These are phyloP conservation scores for Agapornis canus DNA, from an alignment of 2,797 vertebrate species.

Conservation along the genomic window DNA sequence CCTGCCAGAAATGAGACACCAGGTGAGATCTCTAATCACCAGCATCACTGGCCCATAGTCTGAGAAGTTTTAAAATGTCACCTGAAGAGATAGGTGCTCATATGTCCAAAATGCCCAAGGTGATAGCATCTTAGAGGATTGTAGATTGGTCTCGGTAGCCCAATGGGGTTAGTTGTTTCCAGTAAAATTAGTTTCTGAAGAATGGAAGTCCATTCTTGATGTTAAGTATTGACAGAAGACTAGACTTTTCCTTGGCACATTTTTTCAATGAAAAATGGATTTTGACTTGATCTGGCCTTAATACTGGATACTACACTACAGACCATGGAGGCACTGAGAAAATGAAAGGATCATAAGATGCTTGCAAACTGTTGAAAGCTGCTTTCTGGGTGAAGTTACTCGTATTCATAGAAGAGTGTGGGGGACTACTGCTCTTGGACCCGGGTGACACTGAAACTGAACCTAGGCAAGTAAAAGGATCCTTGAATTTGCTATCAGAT, in stretches of 20 bases:
- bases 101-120: neutral
- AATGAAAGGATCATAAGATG: neutral
- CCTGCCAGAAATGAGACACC: neutral
- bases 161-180: neutral
- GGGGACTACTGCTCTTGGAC: neutral
- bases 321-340: neutral
- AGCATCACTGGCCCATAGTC: neutral
- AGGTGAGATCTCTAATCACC: neutral
- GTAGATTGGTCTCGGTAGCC: neutral
- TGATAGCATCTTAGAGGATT: neutral
- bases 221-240: neutral
- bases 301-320: neutral
- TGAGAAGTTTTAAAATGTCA: neutral
- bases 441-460: neutral
- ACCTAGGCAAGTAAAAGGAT: neutral
- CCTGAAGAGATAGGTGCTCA: neutral
- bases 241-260: neutral
- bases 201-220: neutral
- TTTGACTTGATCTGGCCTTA: neutral
- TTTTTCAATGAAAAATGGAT: neutral
- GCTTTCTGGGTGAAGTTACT: neutral
- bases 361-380: neutral
- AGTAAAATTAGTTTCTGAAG: neutral
- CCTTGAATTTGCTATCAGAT: neutral
- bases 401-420: neutral